A percentile compares a stretch with the other conserved stretches of the same genome.
Evolutionary conservation across 2,113 vertebrate species (phyloP).

Genomic region (Atlantisia rogersi): DNA sequence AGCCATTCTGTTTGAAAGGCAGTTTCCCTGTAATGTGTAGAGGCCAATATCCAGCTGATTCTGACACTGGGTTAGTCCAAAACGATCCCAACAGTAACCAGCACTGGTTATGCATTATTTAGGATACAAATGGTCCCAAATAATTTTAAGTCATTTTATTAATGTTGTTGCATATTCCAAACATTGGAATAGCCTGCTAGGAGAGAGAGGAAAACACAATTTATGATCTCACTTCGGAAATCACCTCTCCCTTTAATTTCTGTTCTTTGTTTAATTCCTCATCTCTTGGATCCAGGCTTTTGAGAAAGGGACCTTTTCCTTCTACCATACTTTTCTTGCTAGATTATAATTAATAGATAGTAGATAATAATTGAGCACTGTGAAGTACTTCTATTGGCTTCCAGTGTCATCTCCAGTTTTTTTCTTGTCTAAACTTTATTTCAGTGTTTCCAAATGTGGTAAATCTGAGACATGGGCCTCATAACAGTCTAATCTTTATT

Average conservation of each 20-base stretch:
- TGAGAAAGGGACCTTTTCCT: background rate
- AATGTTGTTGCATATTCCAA: background rate
- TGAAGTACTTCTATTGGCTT: constrained; percentile 18
- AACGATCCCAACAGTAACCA: background rate
- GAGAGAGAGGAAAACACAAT: background rate
- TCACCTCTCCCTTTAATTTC: background rate
- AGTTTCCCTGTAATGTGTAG: background rate
- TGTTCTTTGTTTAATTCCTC: background rate
- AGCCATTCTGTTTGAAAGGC: background rate
- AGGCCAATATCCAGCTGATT: background rate
- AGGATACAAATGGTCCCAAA: background rate
- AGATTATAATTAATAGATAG: constrained; percentile 21
- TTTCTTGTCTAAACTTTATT: background rate
- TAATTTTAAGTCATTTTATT: background rate
- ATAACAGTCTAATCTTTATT: background rate
- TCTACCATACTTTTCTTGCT: background rate
- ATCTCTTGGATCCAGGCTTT: background rate
- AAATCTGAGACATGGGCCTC: background rate
- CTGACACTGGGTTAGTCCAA: background rate
- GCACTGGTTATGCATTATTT: background rate
- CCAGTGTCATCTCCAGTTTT: constrained; percentile 6
- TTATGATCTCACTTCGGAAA: background rate
- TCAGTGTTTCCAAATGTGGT: background rate
- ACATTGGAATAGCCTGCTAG: background rate
- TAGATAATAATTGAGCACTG: background rate